Conservation (phyloP, 2,113 vertebrate species). For the Onychostruthus taczanowskii region DNA sequence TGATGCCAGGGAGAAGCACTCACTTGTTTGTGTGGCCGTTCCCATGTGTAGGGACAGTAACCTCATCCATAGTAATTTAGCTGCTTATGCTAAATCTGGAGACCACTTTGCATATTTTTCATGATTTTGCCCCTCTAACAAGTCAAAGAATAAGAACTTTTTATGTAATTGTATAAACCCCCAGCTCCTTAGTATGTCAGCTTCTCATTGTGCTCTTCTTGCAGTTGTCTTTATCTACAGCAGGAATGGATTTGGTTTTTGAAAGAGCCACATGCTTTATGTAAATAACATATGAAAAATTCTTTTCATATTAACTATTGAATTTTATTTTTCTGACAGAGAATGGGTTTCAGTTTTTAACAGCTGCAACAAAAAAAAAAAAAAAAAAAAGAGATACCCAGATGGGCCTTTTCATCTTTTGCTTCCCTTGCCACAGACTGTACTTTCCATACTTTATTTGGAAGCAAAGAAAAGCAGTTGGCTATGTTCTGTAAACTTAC, state of each 20-base stretch:
- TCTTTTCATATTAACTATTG: background rate
- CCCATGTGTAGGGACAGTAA: background rate
- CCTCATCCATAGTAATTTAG: background rate
- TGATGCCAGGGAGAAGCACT: background rate
- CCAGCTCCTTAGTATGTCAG: background rate
- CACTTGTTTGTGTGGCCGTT: background rate
- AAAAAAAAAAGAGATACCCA: slow-evolving; percentile 15
- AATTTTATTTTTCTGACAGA: slow-evolving; percentile 37
- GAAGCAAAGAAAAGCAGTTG: slow-evolving; percentile 58
- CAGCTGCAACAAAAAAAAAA: slow-evolving; percentile 17
- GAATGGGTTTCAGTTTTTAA: slow-evolving; percentile 35
- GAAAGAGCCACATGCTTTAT: background rate
- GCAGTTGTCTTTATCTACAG: background rate
- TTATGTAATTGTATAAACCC: background rate
- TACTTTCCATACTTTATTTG: slow-evolving; percentile 68
- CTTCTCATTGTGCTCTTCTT: background rate
- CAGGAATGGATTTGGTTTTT: background rate
- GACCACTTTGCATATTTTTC: background rate
- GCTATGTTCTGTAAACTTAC: slow-evolving; percentile 52
- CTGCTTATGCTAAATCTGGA: background rate
- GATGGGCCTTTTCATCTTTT: slow-evolving; percentile 57
- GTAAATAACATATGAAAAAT: background rate
- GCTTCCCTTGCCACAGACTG: slow-evolving; percentile 24
- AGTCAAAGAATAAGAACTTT: background rate
- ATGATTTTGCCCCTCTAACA: background rate